These are phyloP conservation scores for Diglossa cyanea DNA, from an alignment of 2,797 vertebrate species.

Conservation along the genomic window DNA sequence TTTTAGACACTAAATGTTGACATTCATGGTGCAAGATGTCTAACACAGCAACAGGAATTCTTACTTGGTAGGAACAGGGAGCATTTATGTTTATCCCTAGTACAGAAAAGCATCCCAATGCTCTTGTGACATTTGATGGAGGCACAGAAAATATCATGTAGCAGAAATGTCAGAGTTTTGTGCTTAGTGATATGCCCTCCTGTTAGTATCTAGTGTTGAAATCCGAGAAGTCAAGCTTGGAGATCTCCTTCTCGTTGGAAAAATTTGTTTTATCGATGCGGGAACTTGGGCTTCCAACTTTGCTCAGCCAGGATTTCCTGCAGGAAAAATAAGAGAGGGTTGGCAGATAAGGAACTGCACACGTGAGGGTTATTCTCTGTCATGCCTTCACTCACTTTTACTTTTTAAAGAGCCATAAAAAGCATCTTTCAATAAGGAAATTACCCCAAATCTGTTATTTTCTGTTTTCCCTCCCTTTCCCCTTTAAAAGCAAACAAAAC, in stretches of 20 bases:
- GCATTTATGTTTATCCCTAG: not conserved
- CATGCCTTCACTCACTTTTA: not conserved
- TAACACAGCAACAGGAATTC: not conserved
- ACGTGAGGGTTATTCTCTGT: not conserved
- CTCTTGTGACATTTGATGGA: not conserved
- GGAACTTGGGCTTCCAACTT: conserved; percentile 86
- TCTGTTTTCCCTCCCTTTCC: not conserved
- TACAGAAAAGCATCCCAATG: not conserved
- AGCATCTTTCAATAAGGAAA: not conserved
- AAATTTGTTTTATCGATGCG: conserved; percentile 85
- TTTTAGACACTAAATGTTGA: conserved; percentile 8
- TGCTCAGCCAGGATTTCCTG: conserved; percentile 92
- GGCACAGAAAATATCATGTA: not conserved
- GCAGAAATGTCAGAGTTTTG: not conserved
- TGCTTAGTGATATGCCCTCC: not conserved
- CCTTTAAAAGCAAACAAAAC: not conserved
- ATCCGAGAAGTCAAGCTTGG: conserved; percentile 83
- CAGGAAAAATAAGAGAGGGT: not conserved
- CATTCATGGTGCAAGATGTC: not conserved
- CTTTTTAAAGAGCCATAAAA: not conserved
- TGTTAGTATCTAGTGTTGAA: conserved; percentile 86
- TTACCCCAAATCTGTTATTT: not conserved
- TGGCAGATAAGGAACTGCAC: not conserved
- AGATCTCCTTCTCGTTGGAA: conserved; percentile 83
- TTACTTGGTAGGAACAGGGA: not conserved